Percentiles rank a stretch among this genome's conserved stretches.
Evolutionary conservation across 2,797 vertebrate genomes (phyloP).

Genomic region (Corythornis leucogaster): DNA sequence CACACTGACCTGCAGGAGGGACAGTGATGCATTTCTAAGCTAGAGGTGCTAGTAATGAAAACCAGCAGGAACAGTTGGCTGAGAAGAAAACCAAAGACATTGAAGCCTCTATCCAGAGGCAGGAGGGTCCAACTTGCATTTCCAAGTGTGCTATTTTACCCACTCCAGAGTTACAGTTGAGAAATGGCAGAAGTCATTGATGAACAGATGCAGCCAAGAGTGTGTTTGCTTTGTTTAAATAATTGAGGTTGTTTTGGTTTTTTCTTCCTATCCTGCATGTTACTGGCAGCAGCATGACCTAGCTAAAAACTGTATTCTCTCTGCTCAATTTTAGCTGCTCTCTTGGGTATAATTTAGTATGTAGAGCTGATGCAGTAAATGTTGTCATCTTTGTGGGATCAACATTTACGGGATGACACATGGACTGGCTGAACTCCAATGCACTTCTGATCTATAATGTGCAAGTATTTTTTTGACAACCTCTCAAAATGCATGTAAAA

Average conservation of each 20-base stretch:
- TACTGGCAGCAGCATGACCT: neutral
- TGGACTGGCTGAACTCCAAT: neutral
- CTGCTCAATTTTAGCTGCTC: neutral
- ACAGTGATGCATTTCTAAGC: neutral
- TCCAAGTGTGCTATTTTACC: neutral
- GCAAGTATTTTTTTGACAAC: neutral
- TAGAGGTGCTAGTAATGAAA: neutral
- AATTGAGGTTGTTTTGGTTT: neutral
- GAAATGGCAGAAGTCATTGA: neutral
- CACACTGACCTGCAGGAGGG: neutral
- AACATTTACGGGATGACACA: neutral
- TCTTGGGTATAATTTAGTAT: neutral
- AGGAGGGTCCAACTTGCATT: neutral
- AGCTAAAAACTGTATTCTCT: neutral
- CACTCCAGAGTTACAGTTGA: neutral
- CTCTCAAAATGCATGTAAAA: neutral
- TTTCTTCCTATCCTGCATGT: neutral
- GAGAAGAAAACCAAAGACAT: neutral
- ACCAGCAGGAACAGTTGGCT: neutral
- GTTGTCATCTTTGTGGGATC: neutral
- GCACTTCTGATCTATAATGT: neutral
- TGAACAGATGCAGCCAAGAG: neutral
- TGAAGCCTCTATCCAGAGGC: neutral
- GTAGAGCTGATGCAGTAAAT: neutral
- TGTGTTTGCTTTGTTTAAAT: neutral